Percentiles rank a stretch among this genome's conserved stretches.
Conservation (phyloP, 2,888 invertebrate species). For the Hofmannophila pseudospretella region DNA sequence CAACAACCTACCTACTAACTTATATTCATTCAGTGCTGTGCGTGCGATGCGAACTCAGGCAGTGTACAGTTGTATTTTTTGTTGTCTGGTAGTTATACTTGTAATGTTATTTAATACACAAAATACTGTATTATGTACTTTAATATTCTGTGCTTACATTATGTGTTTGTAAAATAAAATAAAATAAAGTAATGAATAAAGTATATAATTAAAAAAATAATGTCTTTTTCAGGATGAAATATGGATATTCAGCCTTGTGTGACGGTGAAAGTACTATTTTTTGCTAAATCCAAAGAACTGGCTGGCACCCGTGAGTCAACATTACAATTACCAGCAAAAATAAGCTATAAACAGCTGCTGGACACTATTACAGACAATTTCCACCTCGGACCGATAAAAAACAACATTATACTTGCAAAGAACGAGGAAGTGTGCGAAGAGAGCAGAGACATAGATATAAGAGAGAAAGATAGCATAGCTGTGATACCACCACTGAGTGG, state of each 20-base stretch:
- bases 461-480: conserved; percentile 88
- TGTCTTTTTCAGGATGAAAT: conserved; percentile 49
- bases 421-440: conserved; percentile 88
- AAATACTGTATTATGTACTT: too few species aligned
- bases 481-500: conserved; percentile 97
- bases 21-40: too few species aligned
- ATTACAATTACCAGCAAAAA: conserved; percentile 68
- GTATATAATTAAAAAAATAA: too few species aligned
- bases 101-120: too few species aligned
- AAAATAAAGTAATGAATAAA: too few species aligned
- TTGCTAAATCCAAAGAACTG: conserved; percentile 93
- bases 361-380: conserved; percentile 78
- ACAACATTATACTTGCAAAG: conserved; percentile 86
- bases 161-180: too few species aligned
- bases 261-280: conserved; percentile 87
- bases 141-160: too few species aligned
- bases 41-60: too few species aligned
- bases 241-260: conserved; percentile 70
- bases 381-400: conserved; percentile 81
- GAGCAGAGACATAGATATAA: conserved; percentile 73
- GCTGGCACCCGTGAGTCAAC: conserved; percentile 79
- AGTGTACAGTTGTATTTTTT: too few species aligned
- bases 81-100: too few species aligned
- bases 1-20: too few species aligned
- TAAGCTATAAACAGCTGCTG: conserved; percentile 79